Evolutionary conservation across 1,140 invertebrate genomes (phyloP).

Genomic region (Saccostrea echinata): DNA sequence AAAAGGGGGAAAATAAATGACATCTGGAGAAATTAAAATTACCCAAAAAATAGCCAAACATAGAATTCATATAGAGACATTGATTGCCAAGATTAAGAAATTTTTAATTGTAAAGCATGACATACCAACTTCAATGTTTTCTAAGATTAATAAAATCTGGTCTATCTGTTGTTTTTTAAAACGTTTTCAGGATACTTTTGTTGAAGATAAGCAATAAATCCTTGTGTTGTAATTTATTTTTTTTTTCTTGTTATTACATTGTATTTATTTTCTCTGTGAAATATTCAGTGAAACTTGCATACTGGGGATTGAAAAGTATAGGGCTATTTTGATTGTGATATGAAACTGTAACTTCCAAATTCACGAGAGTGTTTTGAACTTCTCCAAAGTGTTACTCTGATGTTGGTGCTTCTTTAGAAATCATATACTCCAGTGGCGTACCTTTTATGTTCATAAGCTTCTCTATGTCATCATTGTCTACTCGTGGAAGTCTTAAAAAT

Average conservation of each 20-base stretch:
- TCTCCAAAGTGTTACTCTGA: conserved; percentile 19
- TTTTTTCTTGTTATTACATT: background rate
- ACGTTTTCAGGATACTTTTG: conserved; percentile 55
- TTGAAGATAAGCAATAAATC: conserved; percentile 50
- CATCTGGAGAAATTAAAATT: background rate
- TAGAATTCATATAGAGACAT: conserved; percentile 56
- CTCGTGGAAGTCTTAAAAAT: background rate
- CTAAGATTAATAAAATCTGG: conserved; percentile 60
- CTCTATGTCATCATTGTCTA: background rate
- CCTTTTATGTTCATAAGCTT: background rate
- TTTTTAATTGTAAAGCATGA: conserved; percentile 55
- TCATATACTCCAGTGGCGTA: conserved; percentile 30
- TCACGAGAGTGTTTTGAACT: background rate
- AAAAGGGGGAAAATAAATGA: background rate
- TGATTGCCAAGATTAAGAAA: conserved; percentile 61
- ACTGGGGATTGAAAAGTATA: background rate
- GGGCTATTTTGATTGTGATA: background rate
- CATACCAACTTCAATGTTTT: conserved; percentile 57
- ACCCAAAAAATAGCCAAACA: conserved; percentile 3
- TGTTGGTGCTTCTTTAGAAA: background rate
- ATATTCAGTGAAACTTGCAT: background rate
- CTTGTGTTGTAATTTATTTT: background rate
- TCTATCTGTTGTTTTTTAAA: conserved; percentile 55
- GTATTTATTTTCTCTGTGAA: background rate
- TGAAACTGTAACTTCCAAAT: too few relatives aligned